These are phyloP conservation scores for Spinus pinus DNA, from an alignment of 2,797 vertebrate genomes.

Conservation along the genomic window DNA sequence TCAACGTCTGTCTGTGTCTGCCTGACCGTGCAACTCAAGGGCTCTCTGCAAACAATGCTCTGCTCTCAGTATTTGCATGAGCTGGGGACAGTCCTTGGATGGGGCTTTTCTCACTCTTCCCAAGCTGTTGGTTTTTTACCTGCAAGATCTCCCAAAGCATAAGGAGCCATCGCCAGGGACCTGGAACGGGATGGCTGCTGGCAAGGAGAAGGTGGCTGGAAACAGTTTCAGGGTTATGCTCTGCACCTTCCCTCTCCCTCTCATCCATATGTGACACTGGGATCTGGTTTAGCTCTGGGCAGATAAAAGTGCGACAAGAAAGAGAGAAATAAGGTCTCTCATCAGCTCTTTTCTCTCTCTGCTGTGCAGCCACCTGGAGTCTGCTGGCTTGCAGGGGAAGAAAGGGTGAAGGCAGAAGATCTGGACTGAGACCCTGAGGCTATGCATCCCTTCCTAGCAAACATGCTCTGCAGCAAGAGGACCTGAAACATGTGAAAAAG, in stretches of 20 bases:
- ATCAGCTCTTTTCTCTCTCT: not conserved
- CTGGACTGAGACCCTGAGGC: not conserved
- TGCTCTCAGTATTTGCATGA: not conserved
- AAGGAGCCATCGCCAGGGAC: not conserved
- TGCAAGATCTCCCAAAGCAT: not conserved
- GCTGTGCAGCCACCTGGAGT: not conserved
- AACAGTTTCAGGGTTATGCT: not conserved
- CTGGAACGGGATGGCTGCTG: not conserved
- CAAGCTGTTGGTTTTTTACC: rapidly evolving
- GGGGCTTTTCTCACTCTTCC: not conserved
- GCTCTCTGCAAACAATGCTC: not conserved
- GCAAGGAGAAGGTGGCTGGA: not conserved
- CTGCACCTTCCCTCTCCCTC: not conserved
- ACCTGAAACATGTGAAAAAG: not conserved
- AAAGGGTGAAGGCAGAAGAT: not conserved
- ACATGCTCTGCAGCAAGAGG: rapidly evolving
- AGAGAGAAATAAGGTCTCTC: not conserved
- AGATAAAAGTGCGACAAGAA: not conserved
- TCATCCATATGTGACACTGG: not conserved
- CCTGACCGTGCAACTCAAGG: not conserved
- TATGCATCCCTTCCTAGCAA: not conserved
- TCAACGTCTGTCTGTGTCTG: constrained; percentile 52
- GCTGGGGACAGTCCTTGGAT: not conserved
- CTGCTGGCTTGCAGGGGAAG: not conserved
- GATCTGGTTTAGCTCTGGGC: not conserved